phyloP scores from a whole-genome alignment of 2,113 vertebrate species.

The Tamias sibiricus region DNA sequence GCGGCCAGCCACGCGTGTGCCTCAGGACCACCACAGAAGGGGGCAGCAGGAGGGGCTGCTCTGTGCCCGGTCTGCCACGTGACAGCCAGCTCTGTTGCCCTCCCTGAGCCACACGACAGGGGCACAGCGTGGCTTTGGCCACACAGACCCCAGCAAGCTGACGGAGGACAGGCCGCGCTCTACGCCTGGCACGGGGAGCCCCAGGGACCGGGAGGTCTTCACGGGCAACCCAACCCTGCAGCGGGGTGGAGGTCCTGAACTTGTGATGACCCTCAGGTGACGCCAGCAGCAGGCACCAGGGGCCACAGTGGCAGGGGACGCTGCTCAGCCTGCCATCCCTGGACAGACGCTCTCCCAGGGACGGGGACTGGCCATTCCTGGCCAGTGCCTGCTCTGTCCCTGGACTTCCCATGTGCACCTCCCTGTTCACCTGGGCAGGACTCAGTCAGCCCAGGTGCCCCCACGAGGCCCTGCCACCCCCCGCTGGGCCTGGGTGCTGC shows the following conservation, averaged over 20 bases:
- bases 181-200: too few species aligned
- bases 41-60: too few species aligned
- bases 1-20: background rate
- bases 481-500: background rate
- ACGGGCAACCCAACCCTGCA: background rate
- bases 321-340: background rate
- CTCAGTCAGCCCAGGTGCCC: too few species aligned
- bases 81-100: too few species aligned
- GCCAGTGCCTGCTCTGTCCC: too few species aligned
- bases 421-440: background rate
- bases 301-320: background rate
- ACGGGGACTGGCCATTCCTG: background rate
- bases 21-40: background rate
- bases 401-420: background rate
- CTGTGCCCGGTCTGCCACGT: too few species aligned
- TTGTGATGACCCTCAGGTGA: background rate
- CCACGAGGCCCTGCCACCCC: too few species aligned
- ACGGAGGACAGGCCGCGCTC: background rate
- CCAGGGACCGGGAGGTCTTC: background rate
- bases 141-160: too few species aligned
- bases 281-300: background rate
- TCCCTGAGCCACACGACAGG: too few species aligned
- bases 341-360: too few species aligned
- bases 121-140: too few species aligned
- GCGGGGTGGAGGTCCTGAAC: background rate